A percentile compares a stretch with the other conserved stretches of the same genome.
Evolutionary conservation across 2,888 invertebrate genomes (phyloP).

Genomic region (Cosmia pyralina): DNA sequence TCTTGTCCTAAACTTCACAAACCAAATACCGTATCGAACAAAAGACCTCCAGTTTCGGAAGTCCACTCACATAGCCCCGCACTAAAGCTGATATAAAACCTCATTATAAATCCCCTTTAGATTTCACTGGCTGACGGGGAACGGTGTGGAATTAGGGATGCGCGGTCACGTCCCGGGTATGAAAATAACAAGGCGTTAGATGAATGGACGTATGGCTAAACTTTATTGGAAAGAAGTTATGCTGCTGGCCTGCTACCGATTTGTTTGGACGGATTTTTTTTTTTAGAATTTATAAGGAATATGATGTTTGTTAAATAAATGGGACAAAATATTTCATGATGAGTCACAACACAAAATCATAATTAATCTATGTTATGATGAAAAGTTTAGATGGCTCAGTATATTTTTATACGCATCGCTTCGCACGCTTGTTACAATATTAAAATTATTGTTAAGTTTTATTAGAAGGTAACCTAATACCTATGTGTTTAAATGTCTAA

Average conservation of each 20-base stretch:
- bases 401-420: not conserved
- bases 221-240: slow-evolving; percentile 52
- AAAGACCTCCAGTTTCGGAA: slow-evolving; percentile 39
- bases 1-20: slow-evolving; percentile 6
- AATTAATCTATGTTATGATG: not conserved
- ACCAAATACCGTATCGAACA: slow-evolving; percentile 27
- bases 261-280: slow-evolving; percentile 9
- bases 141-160: slow-evolving; percentile 74
- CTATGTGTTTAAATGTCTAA: not conserved
- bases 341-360: not conserved
- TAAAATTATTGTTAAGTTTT: slow-evolving; percentile 1
- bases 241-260: slow-evolving; percentile 5
- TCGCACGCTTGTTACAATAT: not conserved
- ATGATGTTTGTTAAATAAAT: not conserved
- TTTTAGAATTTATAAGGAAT: not conserved
- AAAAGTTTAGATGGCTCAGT: not conserved
- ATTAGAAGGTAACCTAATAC: not conserved
- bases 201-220: slow-evolving; percentile 61
- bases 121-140: slow-evolving; percentile 53
- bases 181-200: slow-evolving; percentile 76
- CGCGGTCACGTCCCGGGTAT: slow-evolving; percentile 82
- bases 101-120: slow-evolving; percentile 73
- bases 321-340: not conserved
- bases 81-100: slow-evolving; percentile 68
- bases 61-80: slow-evolving; percentile 54